Evolutionary conservation across 2,113 vertebrate species (phyloP).

Genomic region (Ancistrus triradiatus): DNA sequence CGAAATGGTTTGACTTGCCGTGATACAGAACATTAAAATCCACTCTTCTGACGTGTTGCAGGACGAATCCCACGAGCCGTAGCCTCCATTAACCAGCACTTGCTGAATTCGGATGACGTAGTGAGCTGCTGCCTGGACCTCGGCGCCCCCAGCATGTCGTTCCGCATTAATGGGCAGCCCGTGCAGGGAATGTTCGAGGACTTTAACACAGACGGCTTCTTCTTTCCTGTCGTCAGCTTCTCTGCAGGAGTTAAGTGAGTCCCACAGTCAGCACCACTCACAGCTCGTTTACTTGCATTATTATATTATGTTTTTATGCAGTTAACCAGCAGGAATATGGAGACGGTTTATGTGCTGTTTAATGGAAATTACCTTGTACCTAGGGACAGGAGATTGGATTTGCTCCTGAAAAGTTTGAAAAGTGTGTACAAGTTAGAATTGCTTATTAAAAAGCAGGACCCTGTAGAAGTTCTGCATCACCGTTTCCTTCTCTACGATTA

Average conservation of each 20-base stretch:
- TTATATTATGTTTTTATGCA: too few relatives aligned
- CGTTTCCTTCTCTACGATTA: too few relatives aligned
- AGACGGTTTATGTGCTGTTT: too few relatives aligned
- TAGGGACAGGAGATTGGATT: too few relatives aligned
- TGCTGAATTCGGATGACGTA: slow-evolving; percentile 89
- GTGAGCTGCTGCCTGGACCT: slow-evolving; percentile 96
- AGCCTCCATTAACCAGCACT: slow-evolving; percentile 92
- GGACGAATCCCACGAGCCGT: slow-evolving; percentile 88
- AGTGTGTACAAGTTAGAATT: too few relatives aligned
- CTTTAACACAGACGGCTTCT: slow-evolving; percentile 89
- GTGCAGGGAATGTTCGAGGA: slow-evolving; percentile 99
- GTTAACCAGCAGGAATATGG: too few relatives aligned
- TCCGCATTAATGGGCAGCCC: slow-evolving; percentile 95
- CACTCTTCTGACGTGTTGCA: slow-evolving; percentile 47
- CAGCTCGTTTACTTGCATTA: too few relatives aligned
- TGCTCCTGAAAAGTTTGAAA: too few relatives aligned
- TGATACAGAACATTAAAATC: slow-evolving; percentile 3
- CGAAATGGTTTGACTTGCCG: too few relatives aligned
- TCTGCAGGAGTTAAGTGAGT: slow-evolving; percentile 96
- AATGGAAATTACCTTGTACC: too few relatives aligned
- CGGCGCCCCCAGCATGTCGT: slow-evolving; percentile 92
- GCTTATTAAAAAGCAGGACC: too few relatives aligned
- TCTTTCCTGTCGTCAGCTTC: slow-evolving; percentile 95
- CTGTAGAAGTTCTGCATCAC: too few relatives aligned
- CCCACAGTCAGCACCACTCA: not conserved